Evolutionary conservation across 2,113 vertebrate species (phyloP).

Genomic region (Pterocles gutturalis): DNA sequence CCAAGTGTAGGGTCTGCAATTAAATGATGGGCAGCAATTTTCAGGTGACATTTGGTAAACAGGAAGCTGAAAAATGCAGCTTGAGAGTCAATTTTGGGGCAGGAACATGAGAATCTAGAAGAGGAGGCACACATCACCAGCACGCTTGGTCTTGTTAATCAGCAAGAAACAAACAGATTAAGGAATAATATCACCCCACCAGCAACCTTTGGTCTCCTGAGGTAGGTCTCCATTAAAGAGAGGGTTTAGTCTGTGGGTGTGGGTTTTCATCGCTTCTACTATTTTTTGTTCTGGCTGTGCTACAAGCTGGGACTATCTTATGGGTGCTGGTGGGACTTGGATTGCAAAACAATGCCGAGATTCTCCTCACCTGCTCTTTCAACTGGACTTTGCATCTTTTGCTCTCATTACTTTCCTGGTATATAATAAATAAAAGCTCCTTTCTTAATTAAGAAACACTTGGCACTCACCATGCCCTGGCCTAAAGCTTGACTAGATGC

Average conservation of each 20-base stretch:
- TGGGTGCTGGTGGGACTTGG: not conserved
- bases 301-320: not conserved
- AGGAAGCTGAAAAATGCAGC: not conserved
- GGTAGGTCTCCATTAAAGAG: not conserved
- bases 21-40: conserved; percentile 25
- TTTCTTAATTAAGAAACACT: not conserved
- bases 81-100: not conserved
- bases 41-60: not conserved
- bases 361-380: not conserved
- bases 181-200: not conserved
- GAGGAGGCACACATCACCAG: not conserved
- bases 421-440: not conserved
- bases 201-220: not conserved
- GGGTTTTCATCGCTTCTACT: not conserved
- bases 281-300: not conserved
- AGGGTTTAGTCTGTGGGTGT: not conserved
- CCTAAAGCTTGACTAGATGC: not conserved
- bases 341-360: not conserved
- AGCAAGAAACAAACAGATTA: not conserved
- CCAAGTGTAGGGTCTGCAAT: not conserved
- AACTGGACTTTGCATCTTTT: not conserved
- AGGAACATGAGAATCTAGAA: not conserved
- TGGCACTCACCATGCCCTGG: not conserved
- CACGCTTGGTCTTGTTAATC: not conserved
- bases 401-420: not conserved